Base-by-base conservation (phyloP, 92 coral and sea anemone genomes). In the Epizoanthus ramosus region DNA sequence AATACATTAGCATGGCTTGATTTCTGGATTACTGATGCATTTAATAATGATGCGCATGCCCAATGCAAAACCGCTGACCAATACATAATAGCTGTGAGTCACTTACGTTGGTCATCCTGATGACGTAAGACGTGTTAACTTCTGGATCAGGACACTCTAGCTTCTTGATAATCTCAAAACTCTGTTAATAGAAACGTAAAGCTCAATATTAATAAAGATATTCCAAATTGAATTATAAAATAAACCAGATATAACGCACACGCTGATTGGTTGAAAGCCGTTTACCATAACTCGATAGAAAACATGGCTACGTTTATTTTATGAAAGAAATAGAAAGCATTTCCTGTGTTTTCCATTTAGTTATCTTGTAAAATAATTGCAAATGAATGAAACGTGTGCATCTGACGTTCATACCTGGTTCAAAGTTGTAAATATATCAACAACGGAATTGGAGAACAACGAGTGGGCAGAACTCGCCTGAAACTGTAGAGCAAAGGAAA, bases 101-200 rank as follows among this genome's bases (percentile, higher is more conserved):
- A 63, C 92, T 87, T 74, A 97, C 99, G 87, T 87, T 81, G n/a
- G 98, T 92, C 85, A 97, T 94, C 72, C 95, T 97, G 88, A 97
- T 87, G 77, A 90, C 53, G 88, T 97, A 97, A 21, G 89, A 83
- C 39, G 93, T 92, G 76, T 89, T 85, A 23, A 94, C 93, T 41
- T 84, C 84, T 21, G 99, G 99, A 33, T 89, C 94, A n/a, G 99
- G 99, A 66, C 99, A 96, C 39, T 96, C 97, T 24, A 96, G 93
- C 69, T 92, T 90, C 83, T 89, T 89, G 79, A 96, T 93, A 58
- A 96, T 90, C 84, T 92, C 98, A 75, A 90, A 96, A 65, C 95
- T 94, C 99, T 96, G 87, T 66, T 63, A 63, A 61, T 37, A 66
- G 64, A 77, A 14, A 66, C 57, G 16, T 19, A 58, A 54, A 21